phyloP scores from a whole-genome alignment of 2,797 vertebrate genomes.

The Varecia variegata region DNA sequence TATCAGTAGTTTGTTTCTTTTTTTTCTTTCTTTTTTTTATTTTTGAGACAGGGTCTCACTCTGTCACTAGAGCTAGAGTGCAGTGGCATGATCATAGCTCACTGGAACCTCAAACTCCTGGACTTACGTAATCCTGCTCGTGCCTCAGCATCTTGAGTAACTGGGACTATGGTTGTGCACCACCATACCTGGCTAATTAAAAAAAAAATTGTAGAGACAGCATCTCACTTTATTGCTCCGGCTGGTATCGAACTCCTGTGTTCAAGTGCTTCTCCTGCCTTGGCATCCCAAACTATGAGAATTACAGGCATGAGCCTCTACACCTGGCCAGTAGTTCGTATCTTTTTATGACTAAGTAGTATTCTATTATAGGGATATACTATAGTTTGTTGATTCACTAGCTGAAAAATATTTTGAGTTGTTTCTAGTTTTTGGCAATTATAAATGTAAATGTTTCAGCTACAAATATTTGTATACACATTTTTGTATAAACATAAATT shows the following conservation, averaged over 20 bases:
- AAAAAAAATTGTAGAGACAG: background rate
- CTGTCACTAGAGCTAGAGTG: background rate
- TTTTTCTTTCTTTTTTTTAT: background rate
- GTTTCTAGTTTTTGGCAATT: slow-evolving; percentile 23
- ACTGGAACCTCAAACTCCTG: background rate
- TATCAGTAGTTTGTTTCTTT: background rate
- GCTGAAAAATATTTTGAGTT: background rate
- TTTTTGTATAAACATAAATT: background rate
- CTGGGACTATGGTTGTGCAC: fast-evolving
- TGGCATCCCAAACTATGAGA: background rate
- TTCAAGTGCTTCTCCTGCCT: background rate
- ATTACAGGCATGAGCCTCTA: background rate
- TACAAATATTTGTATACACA: background rate
- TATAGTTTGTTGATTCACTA: background rate
- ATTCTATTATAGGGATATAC: background rate
- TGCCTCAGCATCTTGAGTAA: background rate
- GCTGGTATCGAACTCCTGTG: background rate
- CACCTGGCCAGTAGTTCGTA: background rate
- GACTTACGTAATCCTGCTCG: too few relatives aligned
- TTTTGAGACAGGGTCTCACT: background rate
- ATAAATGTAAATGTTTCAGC: background rate
- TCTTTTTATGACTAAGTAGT: background rate
- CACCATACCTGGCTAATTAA: background rate
- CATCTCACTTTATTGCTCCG: background rate
- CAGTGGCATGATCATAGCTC: background rate